Evolutionary conservation across 2,888 invertebrate genomes (phyloP), one percentile per base, ranked within the genome.

Genomic region (Allacma fusca): DNA sequence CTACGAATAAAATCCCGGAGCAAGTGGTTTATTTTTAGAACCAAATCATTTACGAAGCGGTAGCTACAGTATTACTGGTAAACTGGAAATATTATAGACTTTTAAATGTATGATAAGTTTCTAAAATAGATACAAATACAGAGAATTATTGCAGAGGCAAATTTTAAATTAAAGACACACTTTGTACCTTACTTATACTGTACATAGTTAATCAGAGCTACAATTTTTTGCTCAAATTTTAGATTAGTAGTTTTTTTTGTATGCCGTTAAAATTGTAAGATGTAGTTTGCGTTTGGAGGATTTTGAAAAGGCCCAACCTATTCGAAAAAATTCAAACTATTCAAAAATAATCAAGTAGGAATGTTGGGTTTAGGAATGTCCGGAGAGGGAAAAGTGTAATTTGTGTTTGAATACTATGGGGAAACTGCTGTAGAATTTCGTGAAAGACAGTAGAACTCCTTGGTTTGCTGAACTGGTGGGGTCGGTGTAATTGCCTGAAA

Each of bases 401-500:
- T 50, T 50, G 50, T 50, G 50, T 50, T 50, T 50, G 50, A 50
- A 50, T 50, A n/a, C 50, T 13, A 50, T 34, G 34, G 50, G 50
- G 50, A 50, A 50, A 50, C n/a, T 70, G 70, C 13, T 70, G 29
- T 64, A 74, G 57, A 68, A 50, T 68, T 75, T 68, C 40, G 57
- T 65, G 28, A 57, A 68, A 23, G 68, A 67, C 44, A 68, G 75
- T 67, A 68, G 68, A 68, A 29, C 21, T 65, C 24, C 69, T 75
- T 67, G 68, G 57, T 75, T 72, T 72, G 59, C 40, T 34, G 62
- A 73, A 29, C 59, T 59, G 73, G 62, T 34, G 29, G 73, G 73
- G 73, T 21, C 40, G 26, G 75, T 68, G 75, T 75, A 75, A 75
- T 75, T 75, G 75, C 75, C 75, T 75, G 75, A 75, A 75, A 75